Evolutionary conservation across 2,888 invertebrate genomes (phyloP), one percentile per base, ranked within the genome.

Genomic region (Nipponacmea schrenckii): DNA sequence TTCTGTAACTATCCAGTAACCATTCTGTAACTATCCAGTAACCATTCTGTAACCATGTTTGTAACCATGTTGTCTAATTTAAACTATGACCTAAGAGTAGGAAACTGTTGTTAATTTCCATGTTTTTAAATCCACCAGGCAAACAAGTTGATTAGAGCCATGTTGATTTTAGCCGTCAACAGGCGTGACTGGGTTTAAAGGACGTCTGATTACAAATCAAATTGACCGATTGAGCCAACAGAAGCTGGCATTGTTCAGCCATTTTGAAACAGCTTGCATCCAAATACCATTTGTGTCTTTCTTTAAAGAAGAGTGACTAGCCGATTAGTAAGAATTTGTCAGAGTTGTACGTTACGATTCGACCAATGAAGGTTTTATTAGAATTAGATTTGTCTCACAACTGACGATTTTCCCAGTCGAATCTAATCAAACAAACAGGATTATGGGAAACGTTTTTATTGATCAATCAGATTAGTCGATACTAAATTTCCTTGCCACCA

Each of bases 401-500:
- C 56, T 56, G 56, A 24, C 56, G 56, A 56, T 12, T 10, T 56
- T 56, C 56, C 56, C 56, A 56, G 56, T 56, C 8, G 39, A 39
- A 39, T 5, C 39, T 39, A 39, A 39, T 39, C 39, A 39, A 39
- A 39, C 39, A 39, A 39, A 39, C 10, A 5, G 10, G 39, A 39
- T 39, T 39, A 39, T 39, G 20, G 24, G 56, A 56, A 56, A 56
- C 56, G 20, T 14, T 20, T 56, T 56, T 56, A 56, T 56, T 56
- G 56, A 56, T 10, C 56, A 56, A 56, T 56, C 24, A 14, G 56
- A 56, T 56, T 56, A 56, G 56, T 56, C 56, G 24, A 56, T 56
- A 56, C 56, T 56, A 20, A 20, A 56, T 56, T 56, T 56, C 56
- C 56, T 56, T 56, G 12, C 56, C 56, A 56, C 20, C 56, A 56